These are phyloP conservation scores for Corynorhinus townsendii DNA, from an alignment of 2,113 vertebrate species.

Conservation along the genomic window DNA sequence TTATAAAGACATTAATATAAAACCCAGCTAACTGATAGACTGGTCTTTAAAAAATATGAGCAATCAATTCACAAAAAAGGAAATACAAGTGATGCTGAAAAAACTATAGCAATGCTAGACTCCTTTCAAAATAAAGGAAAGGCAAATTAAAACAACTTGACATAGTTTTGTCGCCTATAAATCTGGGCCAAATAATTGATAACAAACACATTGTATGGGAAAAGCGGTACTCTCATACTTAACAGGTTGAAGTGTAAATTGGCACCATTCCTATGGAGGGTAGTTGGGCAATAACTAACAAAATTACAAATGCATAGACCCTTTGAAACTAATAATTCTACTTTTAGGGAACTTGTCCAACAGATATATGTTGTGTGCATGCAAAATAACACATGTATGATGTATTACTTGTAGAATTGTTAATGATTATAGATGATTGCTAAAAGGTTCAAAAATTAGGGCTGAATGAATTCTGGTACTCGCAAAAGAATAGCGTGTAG, in stretches of 20 bases:
- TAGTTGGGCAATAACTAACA: neutral
- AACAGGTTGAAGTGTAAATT: neutral
- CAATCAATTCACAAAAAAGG: neutral
- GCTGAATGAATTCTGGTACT: neutral
- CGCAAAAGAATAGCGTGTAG: neutral
- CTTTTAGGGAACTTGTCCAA: neutral
- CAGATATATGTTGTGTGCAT: neutral
- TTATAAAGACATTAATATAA: constrained; percentile 7
- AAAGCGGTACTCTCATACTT: neutral
- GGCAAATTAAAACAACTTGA: neutral
- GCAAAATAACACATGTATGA: neutral
- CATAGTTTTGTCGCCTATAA: neutral
- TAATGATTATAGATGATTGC: neutral
- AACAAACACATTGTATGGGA: neutral
- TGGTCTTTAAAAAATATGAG: neutral
- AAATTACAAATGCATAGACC: neutral
- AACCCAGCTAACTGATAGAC: neutral
- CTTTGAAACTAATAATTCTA: neutral
- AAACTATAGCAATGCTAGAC: neutral
- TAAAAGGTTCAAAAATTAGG: neutral
- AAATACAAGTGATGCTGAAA: neutral
- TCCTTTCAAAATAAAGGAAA: neutral
- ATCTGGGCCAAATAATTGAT: neutral
- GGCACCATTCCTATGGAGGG: neutral
- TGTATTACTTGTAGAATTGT: neutral